phyloP scores from a whole-genome alignment of 2,797 vertebrate genomes.

The Gila robusta region DNA sequence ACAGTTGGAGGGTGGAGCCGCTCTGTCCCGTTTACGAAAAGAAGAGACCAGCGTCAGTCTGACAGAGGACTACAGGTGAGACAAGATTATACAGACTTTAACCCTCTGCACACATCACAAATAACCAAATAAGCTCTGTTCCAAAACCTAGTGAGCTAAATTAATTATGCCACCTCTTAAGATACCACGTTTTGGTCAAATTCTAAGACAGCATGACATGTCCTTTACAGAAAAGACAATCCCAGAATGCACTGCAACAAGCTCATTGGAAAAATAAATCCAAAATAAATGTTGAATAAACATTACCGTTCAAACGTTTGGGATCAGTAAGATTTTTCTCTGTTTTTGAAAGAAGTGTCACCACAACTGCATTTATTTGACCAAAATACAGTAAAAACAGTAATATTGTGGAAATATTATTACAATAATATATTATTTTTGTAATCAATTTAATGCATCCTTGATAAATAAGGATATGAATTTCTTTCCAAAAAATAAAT shows the following conservation, averaged over 20 bases:
- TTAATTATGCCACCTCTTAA: background rate
- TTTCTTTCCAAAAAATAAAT: background rate
- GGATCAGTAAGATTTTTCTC: background rate
- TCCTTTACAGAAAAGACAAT: background rate
- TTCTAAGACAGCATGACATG: background rate
- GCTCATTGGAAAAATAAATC: background rate
- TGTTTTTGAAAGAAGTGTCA: background rate
- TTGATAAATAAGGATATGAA: background rate
- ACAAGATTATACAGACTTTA: background rate
- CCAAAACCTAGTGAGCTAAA: background rate
- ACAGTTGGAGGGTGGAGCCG: conserved; percentile 87
- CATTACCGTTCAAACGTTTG: background rate
- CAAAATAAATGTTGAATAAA: background rate
- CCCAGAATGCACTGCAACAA: background rate
- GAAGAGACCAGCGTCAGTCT: conserved; percentile 78
- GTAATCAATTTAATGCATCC: background rate
- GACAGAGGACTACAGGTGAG: conserved; percentile 84
- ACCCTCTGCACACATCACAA: background rate
- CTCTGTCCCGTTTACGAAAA: conserved; percentile 84
- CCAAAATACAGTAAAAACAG: background rate
- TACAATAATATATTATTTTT: background rate
- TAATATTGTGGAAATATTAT: background rate
- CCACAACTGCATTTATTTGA: background rate
- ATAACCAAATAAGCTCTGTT: background rate
- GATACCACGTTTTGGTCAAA: background rate